Conservation (phyloP, 2,113 vertebrate species). For the Grus americana region DNA sequence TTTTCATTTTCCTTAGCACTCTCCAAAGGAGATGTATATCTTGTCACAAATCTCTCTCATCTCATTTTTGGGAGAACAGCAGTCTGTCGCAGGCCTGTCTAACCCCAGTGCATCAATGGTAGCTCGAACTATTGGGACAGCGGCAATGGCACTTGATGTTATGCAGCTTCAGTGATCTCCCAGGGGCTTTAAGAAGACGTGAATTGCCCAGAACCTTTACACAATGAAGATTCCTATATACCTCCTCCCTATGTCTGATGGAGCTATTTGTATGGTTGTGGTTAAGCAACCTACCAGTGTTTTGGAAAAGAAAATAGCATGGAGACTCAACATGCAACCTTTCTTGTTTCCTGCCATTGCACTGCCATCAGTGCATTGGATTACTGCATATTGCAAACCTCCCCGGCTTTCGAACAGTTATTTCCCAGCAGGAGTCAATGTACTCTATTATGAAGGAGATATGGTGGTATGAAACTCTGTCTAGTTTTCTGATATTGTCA, state of each 20-base stretch:
- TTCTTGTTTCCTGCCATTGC: background rate
- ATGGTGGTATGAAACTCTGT: background rate
- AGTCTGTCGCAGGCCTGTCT: background rate
- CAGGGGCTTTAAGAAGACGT: background rate
- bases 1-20: background rate
- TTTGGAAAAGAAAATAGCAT: background rate
- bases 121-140: background rate
- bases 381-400: background rate
- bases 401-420: background rate
- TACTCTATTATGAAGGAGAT: background rate
- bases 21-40: background rate
- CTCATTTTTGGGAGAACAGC: background rate
- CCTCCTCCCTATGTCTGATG: background rate
- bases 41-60: background rate
- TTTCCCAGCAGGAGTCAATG: background rate
- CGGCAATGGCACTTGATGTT: background rate
- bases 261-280: background rate
- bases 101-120: background rate
- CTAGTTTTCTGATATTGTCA: background rate
- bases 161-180: background rate
- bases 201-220: background rate
- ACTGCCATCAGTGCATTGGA: background rate
- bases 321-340: accelerated
- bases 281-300: background rate
- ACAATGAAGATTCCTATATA: background rate